A percentile compares a stretch with the other conserved stretches of the same genome.
Evolutionary conservation across 23 tunicate species (phyloP).

Genomic region (Botrylloides violaceus): DNA sequence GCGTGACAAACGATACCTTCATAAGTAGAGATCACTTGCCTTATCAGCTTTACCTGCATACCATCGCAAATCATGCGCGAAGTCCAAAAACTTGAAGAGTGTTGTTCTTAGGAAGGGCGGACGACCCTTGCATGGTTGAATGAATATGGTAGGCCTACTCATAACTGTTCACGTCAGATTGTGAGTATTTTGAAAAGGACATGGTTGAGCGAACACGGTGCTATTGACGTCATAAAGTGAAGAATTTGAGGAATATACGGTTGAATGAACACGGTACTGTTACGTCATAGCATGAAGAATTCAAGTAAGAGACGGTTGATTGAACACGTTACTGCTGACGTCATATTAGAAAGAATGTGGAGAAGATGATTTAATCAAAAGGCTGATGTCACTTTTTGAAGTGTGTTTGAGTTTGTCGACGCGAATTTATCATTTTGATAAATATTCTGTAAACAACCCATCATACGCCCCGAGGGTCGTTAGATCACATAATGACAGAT

Average conservation of each 20-base stretch:
- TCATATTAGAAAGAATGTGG: neutral
- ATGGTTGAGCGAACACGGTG: no score
- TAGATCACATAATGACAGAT: neutral
- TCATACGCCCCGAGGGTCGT: slow-evolving; percentile 1
- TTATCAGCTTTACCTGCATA: neutral
- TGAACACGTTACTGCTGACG: no score
- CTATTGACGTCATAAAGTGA: no score
- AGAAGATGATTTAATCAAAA: neutral
- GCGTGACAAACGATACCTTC: neutral
- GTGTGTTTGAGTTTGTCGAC: no score
- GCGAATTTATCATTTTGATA: no score
- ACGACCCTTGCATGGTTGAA: neutral
- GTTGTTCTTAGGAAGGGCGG: neutral
- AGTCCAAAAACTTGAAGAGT: neutral
- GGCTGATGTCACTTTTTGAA: neutral
- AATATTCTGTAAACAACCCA: no score
- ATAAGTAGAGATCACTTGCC: neutral
- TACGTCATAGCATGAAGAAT: neutral
- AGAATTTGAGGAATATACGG: no score
- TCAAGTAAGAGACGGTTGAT: no score
- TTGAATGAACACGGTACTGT: neutral
- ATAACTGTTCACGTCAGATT: no score
- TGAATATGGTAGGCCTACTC: neutral
- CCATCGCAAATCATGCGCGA: neutral
- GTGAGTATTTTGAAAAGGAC: no score